Conservation (phyloP, 2,797 vertebrate genomes). For the Hoplostethus mediterraneus region DNA sequence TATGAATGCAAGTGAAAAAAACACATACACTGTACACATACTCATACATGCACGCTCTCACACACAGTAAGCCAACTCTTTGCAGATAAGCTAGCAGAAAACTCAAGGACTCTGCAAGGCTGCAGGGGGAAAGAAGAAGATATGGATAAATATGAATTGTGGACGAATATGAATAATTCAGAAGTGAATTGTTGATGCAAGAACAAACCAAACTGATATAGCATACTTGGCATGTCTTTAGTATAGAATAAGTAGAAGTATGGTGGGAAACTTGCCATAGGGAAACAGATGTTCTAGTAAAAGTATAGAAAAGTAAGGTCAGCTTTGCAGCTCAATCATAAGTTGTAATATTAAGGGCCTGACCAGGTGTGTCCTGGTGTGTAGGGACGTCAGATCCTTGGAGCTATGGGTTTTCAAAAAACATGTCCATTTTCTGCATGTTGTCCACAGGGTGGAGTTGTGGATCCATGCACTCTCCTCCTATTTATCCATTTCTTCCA, state of each 20-base stretch:
- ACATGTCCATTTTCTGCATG: background rate
- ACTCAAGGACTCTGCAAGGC: constrained; percentile 22
- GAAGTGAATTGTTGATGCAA: constrained; percentile 21
- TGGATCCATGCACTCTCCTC: constrained; percentile 44
- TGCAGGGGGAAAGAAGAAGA: constrained; percentile 30
- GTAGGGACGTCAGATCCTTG: background rate
- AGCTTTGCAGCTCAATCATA: background rate
- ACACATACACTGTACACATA: background rate
- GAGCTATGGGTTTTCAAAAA: background rate
- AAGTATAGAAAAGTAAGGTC: background rate
- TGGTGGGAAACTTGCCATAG: background rate
- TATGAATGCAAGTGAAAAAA: too few relatives aligned
- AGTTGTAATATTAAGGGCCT: background rate
- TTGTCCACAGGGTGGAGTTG: constrained; percentile 74
- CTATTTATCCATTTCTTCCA: background rate
- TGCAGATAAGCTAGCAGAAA: constrained; percentile 8
- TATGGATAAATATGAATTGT: constrained; percentile 34
- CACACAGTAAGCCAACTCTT: background rate
- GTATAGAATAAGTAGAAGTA: background rate
- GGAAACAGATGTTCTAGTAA: background rate
- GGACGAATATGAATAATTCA: constrained; percentile 58
- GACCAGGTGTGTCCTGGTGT: background rate
- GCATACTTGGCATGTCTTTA: background rate
- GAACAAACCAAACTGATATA: constrained; percentile 17
- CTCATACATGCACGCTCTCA: constrained; percentile 5